A percentile compares a stretch with the other conserved stretches of the same genome.
Conservation (phyloP, 1,140 invertebrate genomes). For the Zaprionus davidi region DNA sequence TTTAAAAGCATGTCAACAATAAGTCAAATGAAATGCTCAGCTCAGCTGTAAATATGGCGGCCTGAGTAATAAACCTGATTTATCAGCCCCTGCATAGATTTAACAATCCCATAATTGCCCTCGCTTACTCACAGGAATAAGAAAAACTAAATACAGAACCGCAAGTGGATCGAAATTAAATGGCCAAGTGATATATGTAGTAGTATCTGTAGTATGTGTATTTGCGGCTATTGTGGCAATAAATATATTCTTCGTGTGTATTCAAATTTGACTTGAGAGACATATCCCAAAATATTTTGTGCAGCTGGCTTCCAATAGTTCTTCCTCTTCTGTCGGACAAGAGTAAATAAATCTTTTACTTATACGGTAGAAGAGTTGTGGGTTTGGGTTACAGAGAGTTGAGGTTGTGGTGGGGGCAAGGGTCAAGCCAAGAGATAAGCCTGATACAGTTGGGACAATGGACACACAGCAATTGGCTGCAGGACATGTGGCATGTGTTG, state of each 20-base stretch:
- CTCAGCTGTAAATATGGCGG: slow-evolving; percentile 63
- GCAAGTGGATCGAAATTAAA: slow-evolving; percentile 39
- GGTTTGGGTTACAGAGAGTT: not conserved
- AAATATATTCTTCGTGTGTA: slow-evolving; percentile 33
- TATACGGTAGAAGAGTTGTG: slow-evolving; percentile 10
- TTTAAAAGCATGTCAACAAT: slow-evolving; percentile 73
- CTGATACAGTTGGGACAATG: slow-evolving; percentile 30
- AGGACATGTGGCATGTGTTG: slow-evolving; percentile 33
- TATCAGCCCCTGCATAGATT: slow-evolving; percentile 58
- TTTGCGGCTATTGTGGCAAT: slow-evolving; percentile 61
- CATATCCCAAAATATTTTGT: slow-evolving; percentile 14
- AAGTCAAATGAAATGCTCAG: slow-evolving; percentile 67
- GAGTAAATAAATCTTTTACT: slow-evolving; percentile 56
- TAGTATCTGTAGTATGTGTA: not conserved
- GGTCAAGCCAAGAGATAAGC: slow-evolving; percentile 54
- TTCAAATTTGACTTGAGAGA: slow-evolving; percentile 56
- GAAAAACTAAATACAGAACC: slow-evolving; percentile 34
- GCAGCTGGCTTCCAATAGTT: slow-evolving; percentile 19
- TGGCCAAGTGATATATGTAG: slow-evolving; percentile 34
- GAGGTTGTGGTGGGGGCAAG: slow-evolving; percentile 33
- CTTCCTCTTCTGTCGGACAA: slow-evolving; percentile 37
- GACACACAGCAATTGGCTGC: slow-evolving; percentile 56
- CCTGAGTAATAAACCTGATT: slow-evolving; percentile 63
- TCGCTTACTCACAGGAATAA: not conserved
- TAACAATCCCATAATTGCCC: slow-evolving; percentile 53